These are phyloP conservation scores for Eristalis intricaria DNA, from an alignment of 2,888 invertebrate genomes.

Conservation along the genomic window DNA sequence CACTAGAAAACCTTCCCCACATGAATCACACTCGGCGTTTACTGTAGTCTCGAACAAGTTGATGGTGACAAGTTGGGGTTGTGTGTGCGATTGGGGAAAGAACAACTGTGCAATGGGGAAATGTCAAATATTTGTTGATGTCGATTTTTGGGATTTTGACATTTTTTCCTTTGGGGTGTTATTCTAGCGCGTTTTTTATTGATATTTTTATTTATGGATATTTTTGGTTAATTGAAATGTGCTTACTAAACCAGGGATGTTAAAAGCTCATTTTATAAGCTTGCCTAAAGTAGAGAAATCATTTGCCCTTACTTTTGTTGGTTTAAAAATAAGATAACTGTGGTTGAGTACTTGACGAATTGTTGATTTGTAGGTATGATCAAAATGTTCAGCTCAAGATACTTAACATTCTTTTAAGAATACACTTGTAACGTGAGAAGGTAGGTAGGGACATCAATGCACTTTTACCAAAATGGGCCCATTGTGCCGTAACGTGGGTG, in stretches of 20 bases:
- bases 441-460: too few relatives aligned
- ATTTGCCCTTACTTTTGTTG: neutral
- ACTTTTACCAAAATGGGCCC: too few relatives aligned
- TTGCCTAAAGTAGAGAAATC: neutral
- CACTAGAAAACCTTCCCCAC: constrained; percentile 26
- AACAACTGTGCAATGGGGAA: constrained; percentile 60
- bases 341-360: too few relatives aligned
- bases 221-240: neutral
- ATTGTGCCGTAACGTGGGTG: too few relatives aligned
- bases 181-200: neutral
- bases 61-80: constrained; percentile 9
- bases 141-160: constrained; percentile 9
- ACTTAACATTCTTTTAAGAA: too few relatives aligned
- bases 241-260: neutral
- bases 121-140: constrained; percentile 65
- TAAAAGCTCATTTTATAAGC: too few relatives aligned
- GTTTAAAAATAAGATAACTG: neutral
- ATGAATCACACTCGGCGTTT: constrained; percentile 47
- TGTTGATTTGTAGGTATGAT: too few relatives aligned
- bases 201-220: neutral
- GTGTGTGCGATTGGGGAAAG: constrained; percentile 16
- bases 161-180: constrained; percentile 5
- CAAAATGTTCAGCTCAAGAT: too few relatives aligned
- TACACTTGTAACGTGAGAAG: too few relatives aligned
- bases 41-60: constrained; percentile 20